Conservation (phyloP, 2,888 invertebrate species). For the Corythucha ciliata region DNA sequence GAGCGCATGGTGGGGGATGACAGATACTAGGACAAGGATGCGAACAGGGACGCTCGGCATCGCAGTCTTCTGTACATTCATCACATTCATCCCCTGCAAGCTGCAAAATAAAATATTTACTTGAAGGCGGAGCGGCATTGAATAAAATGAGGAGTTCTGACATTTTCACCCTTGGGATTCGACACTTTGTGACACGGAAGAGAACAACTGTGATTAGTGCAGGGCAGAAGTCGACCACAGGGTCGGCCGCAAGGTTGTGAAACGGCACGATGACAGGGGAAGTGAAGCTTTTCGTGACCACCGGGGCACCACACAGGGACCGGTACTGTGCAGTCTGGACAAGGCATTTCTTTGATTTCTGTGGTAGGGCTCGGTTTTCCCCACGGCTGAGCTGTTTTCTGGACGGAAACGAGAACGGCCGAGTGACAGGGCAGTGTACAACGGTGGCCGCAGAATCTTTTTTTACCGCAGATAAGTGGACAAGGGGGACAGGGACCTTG, state of each 20-base stretch:
- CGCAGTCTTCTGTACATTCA: conserved; percentile 52
- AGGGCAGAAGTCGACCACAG: conserved; percentile 62
- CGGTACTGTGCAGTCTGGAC: conserved; percentile 61
- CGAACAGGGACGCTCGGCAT: conserved; percentile 58
- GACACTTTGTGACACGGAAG: conserved; percentile 60
- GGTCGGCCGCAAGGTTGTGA: conserved; percentile 67
- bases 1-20: conserved; percentile 64
- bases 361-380: conserved; percentile 44
- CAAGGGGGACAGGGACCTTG: conserved; percentile 78
- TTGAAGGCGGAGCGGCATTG: neutral
- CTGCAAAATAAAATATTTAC: conserved; percentile 12
- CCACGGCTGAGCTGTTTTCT: conserved; percentile 57
- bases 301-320: conserved; percentile 64
- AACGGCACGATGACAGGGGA: conserved; percentile 60
- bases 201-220: conserved; percentile 69
- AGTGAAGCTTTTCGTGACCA: conserved; percentile 56
- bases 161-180: conserved; percentile 29
- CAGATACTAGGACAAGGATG: conserved; percentile 64
- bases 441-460: conserved; percentile 52
- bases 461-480: conserved; percentile 59
- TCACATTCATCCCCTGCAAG: conserved; percentile 47
- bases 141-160: neutral
- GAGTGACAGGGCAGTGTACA: conserved; percentile 69
- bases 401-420: conserved; percentile 40
- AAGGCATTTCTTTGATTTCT: conserved; percentile 51